These are phyloP conservation scores for Circaetus cinerascens DNA, from an alignment of 2,113 vertebrate genomes.

Conservation along the genomic window DNA sequence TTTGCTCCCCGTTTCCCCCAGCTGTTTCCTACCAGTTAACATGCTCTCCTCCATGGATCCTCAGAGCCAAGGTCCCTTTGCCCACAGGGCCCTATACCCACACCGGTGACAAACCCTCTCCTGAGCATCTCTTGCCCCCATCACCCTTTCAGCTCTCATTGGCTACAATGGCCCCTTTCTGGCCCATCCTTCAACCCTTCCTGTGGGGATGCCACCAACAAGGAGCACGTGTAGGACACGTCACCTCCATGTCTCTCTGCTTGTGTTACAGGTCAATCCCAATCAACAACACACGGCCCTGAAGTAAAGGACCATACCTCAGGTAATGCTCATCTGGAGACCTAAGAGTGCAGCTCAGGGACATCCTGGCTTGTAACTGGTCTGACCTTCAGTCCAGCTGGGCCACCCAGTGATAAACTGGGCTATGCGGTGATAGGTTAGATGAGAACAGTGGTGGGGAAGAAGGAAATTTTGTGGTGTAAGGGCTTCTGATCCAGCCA, in stretches of 20 bases:
- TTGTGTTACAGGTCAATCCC: slow-evolving; percentile 19
- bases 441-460: not conserved
- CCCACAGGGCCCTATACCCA: not conserved
- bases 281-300: not conserved
- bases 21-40: not conserved
- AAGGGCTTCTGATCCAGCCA: not conserved
- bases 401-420: not conserved
- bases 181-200: not conserved
- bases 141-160: not conserved
- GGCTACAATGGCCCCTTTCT: not conserved
- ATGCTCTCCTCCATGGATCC: not conserved
- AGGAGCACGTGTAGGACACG: fast-evolving
- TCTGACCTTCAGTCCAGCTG: not conserved
- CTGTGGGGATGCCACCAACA: not conserved
- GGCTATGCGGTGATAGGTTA: not conserved
- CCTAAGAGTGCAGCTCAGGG: not conserved
- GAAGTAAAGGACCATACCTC: not conserved
- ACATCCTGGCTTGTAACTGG: not conserved
- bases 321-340: not conserved
- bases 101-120: not conserved
- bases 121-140: not conserved
- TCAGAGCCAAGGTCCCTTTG: not conserved
- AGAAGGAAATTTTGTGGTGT: not conserved
- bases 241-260: not conserved
- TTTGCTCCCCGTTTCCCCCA: not conserved